Evolutionary conservation across 2,888 invertebrate genomes (phyloP), one percentile per base, ranked within the genome.

Genomic region (Amiota mariae): DNA sequence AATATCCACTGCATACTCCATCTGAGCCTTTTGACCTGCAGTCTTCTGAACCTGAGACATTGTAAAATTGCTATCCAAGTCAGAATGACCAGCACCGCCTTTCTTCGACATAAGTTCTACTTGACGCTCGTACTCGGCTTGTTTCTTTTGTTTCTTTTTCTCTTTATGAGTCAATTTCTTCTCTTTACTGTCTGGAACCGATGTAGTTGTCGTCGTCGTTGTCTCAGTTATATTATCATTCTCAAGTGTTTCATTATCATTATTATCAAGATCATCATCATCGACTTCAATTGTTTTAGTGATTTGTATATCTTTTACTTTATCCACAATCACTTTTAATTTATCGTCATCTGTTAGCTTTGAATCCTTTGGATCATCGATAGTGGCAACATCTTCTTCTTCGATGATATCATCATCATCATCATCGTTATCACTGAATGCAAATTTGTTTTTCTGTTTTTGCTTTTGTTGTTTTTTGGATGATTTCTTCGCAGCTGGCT

Each of bases 1-100:
- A 71, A 99, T 99, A 89, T 99, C 99, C 12, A 97, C 95, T 0
- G 98, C 98, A 88, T 97, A 95, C 87, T 99, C 98, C 80, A 96
- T 86, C 51, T 95, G 94, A 57, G 94, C 93, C 90, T 94, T 92
- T 87, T 96, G 94, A 81, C 94, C 94, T 24, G 93, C 93, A 78
- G 93, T 92, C 89, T 94, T 94, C 91, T 94, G 93, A 81, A 93
- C 92, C 85, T 94, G 94, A 6, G 98, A 98, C 77, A 99, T 96
- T 4, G 98, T 97, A 88, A 99, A 99, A 90, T 99, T 98, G 54
- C 95, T 95, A 74, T 96, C 97, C 15, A 98, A 91, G 73, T 97
- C 96, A 57, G 96, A 96, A 87, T 96, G 95, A 0, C 96, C 97
- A 88, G 95, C 94, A 0, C 97, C 96, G 20, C 96, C 96, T 89